Conservation (phyloP, 2,113 vertebrate genomes). For the Thamnophis sirtalis region DNA sequence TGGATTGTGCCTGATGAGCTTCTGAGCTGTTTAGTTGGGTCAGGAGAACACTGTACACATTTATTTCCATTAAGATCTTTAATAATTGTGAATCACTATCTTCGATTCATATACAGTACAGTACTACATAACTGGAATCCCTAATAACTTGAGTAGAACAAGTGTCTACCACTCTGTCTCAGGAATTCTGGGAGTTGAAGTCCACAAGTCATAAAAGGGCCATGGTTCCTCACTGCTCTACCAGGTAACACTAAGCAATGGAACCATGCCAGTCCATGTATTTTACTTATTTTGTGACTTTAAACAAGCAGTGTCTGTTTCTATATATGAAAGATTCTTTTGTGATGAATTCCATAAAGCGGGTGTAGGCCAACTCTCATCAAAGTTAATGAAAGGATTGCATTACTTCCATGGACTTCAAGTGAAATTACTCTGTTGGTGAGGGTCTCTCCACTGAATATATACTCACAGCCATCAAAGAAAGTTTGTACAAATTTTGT, state of each 20-base stretch:
- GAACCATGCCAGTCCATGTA: background rate
- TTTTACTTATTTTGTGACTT: background rate
- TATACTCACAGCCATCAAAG: background rate
- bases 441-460: too few relatives aligned
- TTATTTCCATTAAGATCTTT: background rate
- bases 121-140: background rate
- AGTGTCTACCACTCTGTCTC: background rate
- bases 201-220: background rate
- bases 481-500: background rate
- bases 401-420: background rate
- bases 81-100: background rate
- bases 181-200: background rate
- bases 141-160: background rate
- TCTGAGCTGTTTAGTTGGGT: background rate
- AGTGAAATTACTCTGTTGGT: background rate
- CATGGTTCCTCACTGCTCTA: background rate
- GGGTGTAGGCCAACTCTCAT: background rate
- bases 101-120: background rate
- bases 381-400: constrained; percentile 9
- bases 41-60: background rate
- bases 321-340: background rate
- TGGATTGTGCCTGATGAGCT: background rate
- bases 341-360: background rate
- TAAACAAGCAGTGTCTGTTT: background rate
- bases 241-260: background rate